A percentile compares a stretch with the other conserved stretches of the same genome.
Evolutionary conservation across 23 tunicate genomes (phyloP).

Genomic region (Phallusia fumigata): DNA sequence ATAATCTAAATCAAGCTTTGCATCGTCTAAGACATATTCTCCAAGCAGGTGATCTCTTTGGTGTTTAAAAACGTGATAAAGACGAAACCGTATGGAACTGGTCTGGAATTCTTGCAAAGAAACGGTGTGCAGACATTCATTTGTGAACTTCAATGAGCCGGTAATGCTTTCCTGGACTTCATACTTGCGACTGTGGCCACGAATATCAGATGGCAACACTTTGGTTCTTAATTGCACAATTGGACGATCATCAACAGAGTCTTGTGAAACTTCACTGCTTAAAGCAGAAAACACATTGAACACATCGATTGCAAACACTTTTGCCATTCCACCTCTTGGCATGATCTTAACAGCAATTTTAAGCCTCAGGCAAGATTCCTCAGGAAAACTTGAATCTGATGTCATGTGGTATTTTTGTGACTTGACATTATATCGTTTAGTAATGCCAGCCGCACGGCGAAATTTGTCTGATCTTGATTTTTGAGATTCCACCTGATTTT

Average conservation of each 20-base stretch:
- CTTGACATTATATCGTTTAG: constrained; percentile 52
- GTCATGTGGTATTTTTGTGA: constrained; percentile 14
- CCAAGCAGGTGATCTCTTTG: constrained; percentile 71
- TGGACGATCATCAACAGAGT: constrained; percentile 32
- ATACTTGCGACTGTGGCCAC: constrained; percentile 88
- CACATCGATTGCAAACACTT: constrained; percentile 76
- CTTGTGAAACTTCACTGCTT: constrained; percentile 26
- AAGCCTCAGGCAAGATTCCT: constrained; percentile 17
- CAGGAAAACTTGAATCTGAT: background rate
- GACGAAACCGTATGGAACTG: constrained; percentile 58
- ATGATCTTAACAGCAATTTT: constrained; percentile 67
- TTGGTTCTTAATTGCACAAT: constrained; percentile 80
- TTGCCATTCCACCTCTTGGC: constrained; percentile 51
- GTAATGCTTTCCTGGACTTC: constrained; percentile 56
- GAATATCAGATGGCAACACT: constrained; percentile 50
- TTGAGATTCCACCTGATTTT: background rate
- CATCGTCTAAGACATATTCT: constrained; percentile 66
- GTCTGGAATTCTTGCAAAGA: constrained; percentile 47
- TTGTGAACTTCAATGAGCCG: constrained; percentile 72
- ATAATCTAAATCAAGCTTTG: constrained; percentile 31
- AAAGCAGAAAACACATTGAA: constrained; percentile 47
- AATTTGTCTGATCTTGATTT: constrained; percentile 25
- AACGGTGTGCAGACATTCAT: constrained; percentile 65
- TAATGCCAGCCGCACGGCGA: constrained; percentile 48
- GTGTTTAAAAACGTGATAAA: constrained; percentile 78